A percentile compares a stretch with the other conserved stretches of the same genome.
Evolutionary conservation across 53 echinoderm and acorn worm species (phyloP).

Genomic region (Henricia sp.): DNA sequence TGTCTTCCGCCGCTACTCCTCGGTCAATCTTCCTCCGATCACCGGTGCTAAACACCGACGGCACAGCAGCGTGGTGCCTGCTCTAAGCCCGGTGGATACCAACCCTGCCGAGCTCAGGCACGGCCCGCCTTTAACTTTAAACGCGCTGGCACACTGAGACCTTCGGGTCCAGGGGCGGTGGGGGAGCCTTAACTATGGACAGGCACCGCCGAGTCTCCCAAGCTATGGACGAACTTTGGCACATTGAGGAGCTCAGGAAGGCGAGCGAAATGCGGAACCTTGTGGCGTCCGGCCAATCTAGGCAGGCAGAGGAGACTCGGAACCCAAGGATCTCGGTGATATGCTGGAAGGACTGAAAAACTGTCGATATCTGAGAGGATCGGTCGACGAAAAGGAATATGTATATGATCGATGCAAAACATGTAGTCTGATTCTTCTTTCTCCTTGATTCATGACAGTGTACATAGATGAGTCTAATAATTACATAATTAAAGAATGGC

Average conservation of each 20-base stretch:
- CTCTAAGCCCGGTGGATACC: neutral
- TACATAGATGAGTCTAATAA: too few species aligned
- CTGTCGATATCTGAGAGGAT: constrained; percentile 14
- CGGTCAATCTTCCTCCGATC: constrained; percentile 14
- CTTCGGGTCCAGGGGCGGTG: constrained; percentile 6
- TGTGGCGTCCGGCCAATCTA: neutral
- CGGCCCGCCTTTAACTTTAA: neutral
- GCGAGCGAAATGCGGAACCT: constrained; percentile 7
- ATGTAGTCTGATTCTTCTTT: too few species aligned
- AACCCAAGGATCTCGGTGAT: constrained; percentile 1
- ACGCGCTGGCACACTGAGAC: constrained; percentile 2
- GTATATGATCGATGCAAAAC: too few species aligned
- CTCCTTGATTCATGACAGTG: too few species aligned
- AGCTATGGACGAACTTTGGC: constrained; percentile 17
- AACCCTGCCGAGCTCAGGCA: neutral
- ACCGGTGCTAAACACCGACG: neutral
- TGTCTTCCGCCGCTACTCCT: neutral
- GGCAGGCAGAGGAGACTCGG: neutral
- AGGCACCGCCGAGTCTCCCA: constrained; percentile 25
- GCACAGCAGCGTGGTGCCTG: constrained; percentile 4
- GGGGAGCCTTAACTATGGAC: neutral
- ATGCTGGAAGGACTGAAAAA: constrained; percentile 16
- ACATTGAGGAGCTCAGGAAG: constrained; percentile 14
- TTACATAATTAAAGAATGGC: too few species aligned
- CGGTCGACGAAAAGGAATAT: neutral